phyloP scores from a whole-genome alignment of 2,888 invertebrate genomes.

The Cryptocephalus primarius region DNA sequence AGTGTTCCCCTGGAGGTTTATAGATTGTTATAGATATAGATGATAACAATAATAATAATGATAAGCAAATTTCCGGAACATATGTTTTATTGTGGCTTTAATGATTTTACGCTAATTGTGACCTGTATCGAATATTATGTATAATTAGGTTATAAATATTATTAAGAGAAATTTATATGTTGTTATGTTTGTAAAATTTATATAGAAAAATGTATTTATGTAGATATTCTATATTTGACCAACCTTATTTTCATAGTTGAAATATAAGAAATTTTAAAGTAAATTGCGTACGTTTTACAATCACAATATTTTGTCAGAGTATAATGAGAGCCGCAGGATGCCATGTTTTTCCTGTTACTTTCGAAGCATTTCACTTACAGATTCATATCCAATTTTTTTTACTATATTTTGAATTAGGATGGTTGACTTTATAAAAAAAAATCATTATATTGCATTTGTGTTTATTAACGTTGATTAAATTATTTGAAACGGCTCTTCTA shows the following conservation, averaged over 20 bases:
- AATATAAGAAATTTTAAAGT: conserved; percentile 8
- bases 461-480: background rate
- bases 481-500: conserved; percentile 6
- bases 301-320: too few relatives aligned
- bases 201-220: conserved; percentile 23
- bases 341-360: too few relatives aligned
- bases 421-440: background rate
- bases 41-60: too few relatives aligned
- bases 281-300: too few relatives aligned
- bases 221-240: conserved; percentile 19
- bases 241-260: conserved; percentile 18
- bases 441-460: conserved; percentile 1
- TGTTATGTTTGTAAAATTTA: conserved; percentile 22
- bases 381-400: too few relatives aligned
- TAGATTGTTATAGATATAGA: too few relatives aligned
- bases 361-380: too few relatives aligned
- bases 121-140: background rate
- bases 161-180: conserved; percentile 20
- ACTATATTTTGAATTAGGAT: too few relatives aligned
- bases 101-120: background rate
- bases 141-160: conserved; percentile 3
- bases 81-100: too few relatives aligned
- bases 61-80: too few relatives aligned
- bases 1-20: too few relatives aligned
- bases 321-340: too few relatives aligned